Conservation (phyloP, 2,797 vertebrate species). For the Anolis apletophallus region DNA sequence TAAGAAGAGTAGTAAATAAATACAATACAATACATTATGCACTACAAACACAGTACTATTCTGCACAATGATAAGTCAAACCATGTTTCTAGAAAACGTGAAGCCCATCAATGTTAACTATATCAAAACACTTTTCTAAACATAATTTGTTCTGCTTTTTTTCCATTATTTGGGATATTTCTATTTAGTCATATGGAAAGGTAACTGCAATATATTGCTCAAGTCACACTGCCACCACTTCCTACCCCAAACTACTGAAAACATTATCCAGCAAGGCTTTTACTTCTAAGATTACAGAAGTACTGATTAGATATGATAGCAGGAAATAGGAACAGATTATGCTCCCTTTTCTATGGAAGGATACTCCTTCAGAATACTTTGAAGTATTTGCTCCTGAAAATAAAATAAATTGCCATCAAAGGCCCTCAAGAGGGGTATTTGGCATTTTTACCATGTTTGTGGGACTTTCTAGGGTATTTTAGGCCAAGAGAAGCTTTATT, state of each 20-base stretch:
- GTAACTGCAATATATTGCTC: neutral
- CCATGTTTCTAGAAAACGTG: neutral
- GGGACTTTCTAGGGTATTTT: too few species aligned
- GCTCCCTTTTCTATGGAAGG: too few species aligned
- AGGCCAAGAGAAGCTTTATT: too few species aligned
- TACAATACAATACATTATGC: too few species aligned
- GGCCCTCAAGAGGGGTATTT: too few species aligned
- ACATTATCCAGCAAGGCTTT: neutral
- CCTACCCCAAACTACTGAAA: neutral
- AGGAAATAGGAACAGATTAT: neutral
- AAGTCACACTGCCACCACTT: neutral
- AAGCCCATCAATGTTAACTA: neutral
- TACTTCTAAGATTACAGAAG: neutral
- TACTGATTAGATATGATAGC: neutral
- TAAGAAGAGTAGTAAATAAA: too few species aligned
- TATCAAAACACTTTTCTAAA: neutral
- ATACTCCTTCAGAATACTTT: too few species aligned
- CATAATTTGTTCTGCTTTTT: neutral
- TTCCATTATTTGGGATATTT: neutral
- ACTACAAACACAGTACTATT: neutral
- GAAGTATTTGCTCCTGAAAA: too few species aligned
- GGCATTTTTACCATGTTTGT: too few species aligned
- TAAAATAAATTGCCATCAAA: too few species aligned
- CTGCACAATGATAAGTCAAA: neutral
- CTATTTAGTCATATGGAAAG: neutral